Conservation (phyloP, 2,113 vertebrate species). For the Ancistrus triradiatus region DNA sequence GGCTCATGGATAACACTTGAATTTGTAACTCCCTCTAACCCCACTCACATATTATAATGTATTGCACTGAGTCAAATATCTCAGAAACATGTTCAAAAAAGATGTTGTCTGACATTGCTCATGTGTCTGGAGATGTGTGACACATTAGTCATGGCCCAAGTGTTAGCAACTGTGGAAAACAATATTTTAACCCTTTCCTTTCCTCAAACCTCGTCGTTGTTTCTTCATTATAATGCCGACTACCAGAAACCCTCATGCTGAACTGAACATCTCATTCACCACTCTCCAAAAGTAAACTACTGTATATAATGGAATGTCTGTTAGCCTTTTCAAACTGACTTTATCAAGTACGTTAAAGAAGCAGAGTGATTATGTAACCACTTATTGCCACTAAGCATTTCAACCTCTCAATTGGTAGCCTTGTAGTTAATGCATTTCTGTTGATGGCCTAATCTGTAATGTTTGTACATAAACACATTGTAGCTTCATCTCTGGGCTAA, state of each 20-base stretch:
- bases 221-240: too few species aligned
- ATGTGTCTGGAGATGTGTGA: slow-evolving; percentile 2
- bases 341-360: slow-evolving; percentile 10
- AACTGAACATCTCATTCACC: too few species aligned
- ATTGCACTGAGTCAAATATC: slow-evolving; percentile 63
- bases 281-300: too few species aligned
- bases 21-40: slow-evolving; percentile 11
- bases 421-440: slow-evolving; percentile 32
- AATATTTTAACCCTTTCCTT: too few species aligned
- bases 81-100: slow-evolving; percentile 7
- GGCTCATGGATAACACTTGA: slow-evolving; percentile 39
- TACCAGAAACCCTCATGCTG: too few species aligned
- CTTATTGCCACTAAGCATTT: slow-evolving; percentile 53
- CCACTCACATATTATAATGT: slow-evolving; percentile 37
- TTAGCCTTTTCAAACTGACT: not conserved
- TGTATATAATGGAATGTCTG: too few species aligned
- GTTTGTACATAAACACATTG: slow-evolving; percentile 15
- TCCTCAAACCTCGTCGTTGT: too few species aligned
- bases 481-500: too few species aligned
- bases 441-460: slow-evolving; percentile 25
- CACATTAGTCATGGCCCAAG: too few species aligned
- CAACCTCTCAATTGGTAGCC: slow-evolving; percentile 67
- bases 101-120: too few species aligned
- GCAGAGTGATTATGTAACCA: slow-evolving; percentile 54
- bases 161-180: too few species aligned